These are phyloP conservation scores for Cyanistes caeruleus DNA, from an alignment of 2,113 vertebrate species.

Conservation along the genomic window DNA sequence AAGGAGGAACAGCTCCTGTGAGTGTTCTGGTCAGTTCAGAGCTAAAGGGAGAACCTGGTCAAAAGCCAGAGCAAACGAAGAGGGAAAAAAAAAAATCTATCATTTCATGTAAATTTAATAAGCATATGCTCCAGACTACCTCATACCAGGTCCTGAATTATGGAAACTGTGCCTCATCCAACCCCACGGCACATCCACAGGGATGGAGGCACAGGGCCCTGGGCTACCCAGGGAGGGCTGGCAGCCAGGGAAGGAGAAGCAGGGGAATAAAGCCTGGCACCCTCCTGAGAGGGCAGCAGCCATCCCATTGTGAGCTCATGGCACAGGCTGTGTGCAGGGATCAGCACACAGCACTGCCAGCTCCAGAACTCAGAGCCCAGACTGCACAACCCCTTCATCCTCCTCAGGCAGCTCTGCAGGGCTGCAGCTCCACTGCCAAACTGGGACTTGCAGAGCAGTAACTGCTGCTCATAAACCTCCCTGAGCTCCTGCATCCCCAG, in stretches of 20 bases:
- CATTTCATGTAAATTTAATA: slow-evolving; percentile 49
- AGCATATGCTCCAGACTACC: neutral
- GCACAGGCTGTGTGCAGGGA: rapidly evolving
- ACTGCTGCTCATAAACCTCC: neutral
- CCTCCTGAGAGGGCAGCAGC: neutral
- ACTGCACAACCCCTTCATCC: neutral
- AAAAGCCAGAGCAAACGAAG: neutral
- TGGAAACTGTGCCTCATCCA: neutral
- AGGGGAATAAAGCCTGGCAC: neutral
- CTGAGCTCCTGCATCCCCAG: neutral
- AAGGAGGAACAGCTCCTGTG: neutral
- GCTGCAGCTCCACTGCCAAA: neutral
- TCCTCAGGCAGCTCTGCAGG: neutral
- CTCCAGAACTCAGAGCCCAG: neutral
- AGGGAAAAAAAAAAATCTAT: neutral
- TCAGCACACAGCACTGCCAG: neutral
- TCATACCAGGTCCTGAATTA: neutral
- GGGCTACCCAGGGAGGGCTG: neutral
- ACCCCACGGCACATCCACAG: neutral
- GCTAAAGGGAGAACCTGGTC: neutral
- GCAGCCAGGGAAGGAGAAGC: neutral
- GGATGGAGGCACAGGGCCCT: neutral
- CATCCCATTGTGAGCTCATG: neutral
- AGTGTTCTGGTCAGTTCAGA: neutral
- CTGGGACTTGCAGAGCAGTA: neutral